Conservation (phyloP, 2,113 vertebrate genomes). For the Dissostichus mawsoni region DNA sequence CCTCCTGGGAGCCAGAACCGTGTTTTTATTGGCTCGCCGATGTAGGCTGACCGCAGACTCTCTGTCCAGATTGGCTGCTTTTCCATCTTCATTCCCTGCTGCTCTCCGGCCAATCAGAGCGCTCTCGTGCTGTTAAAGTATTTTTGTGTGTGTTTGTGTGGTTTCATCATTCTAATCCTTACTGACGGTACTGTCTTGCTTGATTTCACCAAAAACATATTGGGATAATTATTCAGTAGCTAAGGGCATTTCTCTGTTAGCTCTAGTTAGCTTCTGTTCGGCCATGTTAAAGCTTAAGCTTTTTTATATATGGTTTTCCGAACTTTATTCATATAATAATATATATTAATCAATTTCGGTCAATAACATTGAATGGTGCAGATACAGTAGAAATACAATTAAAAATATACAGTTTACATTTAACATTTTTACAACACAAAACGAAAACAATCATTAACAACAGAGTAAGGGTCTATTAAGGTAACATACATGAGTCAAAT, state of each 20-base stretch:
- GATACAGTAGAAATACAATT: too few species aligned
- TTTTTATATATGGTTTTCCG: too few species aligned
- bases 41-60: constrained; percentile 61
- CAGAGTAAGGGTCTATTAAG: too few species aligned
- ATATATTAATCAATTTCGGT: too few species aligned
- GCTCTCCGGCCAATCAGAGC: constrained; percentile 51
- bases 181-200: constrained; percentile 55
- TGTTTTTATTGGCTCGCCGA: constrained; percentile 33
- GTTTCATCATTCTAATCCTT: constrained; percentile 39
- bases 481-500: too few species aligned
- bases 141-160: constrained; percentile 20
- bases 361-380: too few species aligned
- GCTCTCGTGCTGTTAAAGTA: constrained; percentile 36
- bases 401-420: too few species aligned
- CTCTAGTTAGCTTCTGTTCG: constrained; percentile 13
- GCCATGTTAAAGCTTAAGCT: constrained; percentile 9
- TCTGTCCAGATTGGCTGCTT: constrained; percentile 41
- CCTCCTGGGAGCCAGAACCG: constrained; percentile 16
- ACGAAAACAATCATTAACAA: not conserved
- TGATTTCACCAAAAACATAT: constrained; percentile 41
- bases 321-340: too few species aligned
- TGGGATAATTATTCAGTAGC: constrained; percentile 25
- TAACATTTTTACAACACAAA: too few species aligned
- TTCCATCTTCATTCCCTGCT: constrained; percentile 49
- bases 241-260: constrained; percentile 24